These are phyloP conservation scores for Notarius lentiginosus DNA, from an alignment of 2,113 vertebrate species.

Conservation along the genomic window DNA sequence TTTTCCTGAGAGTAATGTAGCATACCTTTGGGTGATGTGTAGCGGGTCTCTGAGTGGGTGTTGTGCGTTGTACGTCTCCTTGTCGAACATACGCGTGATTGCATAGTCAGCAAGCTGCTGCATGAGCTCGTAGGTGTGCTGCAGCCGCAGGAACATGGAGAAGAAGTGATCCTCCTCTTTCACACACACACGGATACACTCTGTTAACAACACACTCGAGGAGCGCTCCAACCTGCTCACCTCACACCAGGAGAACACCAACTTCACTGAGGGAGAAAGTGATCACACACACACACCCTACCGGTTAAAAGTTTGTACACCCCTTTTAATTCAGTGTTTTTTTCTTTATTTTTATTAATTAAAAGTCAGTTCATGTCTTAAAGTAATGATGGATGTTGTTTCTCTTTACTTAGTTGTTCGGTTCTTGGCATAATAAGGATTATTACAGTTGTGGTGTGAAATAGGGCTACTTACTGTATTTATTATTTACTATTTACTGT, in stretches of 20 bases:
- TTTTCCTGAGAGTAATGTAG: neutral
- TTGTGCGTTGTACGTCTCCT: conserved; percentile 88
- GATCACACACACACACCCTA: neutral
- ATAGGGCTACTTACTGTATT: too few species aligned
- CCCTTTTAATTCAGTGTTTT: too few species aligned
- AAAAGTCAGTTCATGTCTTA: too few species aligned
- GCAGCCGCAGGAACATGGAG: conserved; percentile 96
- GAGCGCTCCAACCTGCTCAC: conserved; percentile 91
- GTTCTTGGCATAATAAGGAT: too few species aligned
- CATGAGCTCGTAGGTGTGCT: conserved; percentile 93
- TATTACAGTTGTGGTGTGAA: too few species aligned
- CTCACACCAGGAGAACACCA: conserved; percentile 92
- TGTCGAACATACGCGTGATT: conserved; percentile 92
- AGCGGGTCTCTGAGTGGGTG: conserved; percentile 84
- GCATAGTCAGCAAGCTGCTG: conserved; percentile 92
- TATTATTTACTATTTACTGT: too few species aligned
- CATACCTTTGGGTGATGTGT: conserved; percentile 92
- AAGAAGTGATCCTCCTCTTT: conserved; percentile 90
- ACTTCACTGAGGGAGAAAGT: conserved; percentile 78
- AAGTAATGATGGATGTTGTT: too few species aligned
- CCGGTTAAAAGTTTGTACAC: too few species aligned
- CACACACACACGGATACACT: conserved; percentile 88
- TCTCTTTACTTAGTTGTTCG: too few species aligned
- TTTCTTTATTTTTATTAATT: too few species aligned
- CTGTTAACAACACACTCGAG: conserved; percentile 88